Evolutionary conservation across 2,888 invertebrate genomes (phyloP), one percentile per base, ranked within the genome.

Genomic region (Entomobrya multifasciata): DNA sequence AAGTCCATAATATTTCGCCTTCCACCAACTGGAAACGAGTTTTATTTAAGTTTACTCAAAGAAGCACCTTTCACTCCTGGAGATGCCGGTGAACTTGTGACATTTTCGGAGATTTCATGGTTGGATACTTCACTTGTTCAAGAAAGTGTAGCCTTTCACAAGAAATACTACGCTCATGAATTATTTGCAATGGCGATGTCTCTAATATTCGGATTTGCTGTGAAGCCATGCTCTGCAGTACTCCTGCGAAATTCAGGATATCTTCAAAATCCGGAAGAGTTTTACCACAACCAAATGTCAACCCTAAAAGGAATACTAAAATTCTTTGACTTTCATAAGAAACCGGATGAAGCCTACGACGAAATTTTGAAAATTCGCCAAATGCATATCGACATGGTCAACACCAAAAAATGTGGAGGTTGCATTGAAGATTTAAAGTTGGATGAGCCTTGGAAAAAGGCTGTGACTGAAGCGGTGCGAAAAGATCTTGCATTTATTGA

Each of bases 271-370:
- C 91, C 92, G 11, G 79, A 78, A 25, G 91, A 91, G 60, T 89
- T 92, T 1, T 91, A 92, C 62, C 87, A 88, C n/a, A 88, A 93
- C 41, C 93, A 93, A 87, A 22, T 93, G 6, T 81, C 90, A 10
- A 93, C 93, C 2, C 86, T 92, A n/a, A 77, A 90, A 0, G 92
- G 92, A 87, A 90, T 93, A 5, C 87, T 91, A 17, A 89, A 89
- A n/a, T 93, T 93, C 93, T 92, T 92, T 89, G 91, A 91, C 82
- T 92, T 92, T 10, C 65, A n/a, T 11, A 49, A 74, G 5, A 36
- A 80, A 10, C 49, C 47, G 25, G 80, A 62, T 10, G 47, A 65
- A 41, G 76, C 88, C 0, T 86, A 78, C 44, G 57, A 77, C 13
- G 67, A 74, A 25, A 67, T 86, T 22, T 13, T 67, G 1, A 77